Conservation (phyloP, 2,113 vertebrate genomes). For the Pterophyllum scalare region DNA sequence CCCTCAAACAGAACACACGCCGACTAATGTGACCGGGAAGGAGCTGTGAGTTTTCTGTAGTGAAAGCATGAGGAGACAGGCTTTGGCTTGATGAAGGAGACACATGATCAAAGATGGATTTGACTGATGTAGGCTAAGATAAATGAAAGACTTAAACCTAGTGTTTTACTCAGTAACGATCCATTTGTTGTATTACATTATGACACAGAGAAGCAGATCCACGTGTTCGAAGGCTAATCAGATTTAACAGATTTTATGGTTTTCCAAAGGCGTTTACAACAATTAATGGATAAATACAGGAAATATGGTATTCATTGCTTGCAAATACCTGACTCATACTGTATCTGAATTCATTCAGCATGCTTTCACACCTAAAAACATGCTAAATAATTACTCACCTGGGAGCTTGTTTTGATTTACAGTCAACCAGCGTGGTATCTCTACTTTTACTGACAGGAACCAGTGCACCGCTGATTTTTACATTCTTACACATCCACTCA, state of each 20-base stretch:
- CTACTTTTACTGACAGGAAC: neutral
- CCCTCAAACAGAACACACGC: constrained; percentile 80
- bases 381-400: neutral
- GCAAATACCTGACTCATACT: neutral
- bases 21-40: constrained; percentile 42
- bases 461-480: neutral
- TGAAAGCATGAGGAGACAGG: neutral
- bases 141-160: neutral
- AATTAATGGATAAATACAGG: neutral
- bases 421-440: neutral
- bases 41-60: constrained; percentile 7
- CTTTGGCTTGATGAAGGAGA: neutral
- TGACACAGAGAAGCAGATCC: neutral
- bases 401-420: neutral
- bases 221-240: neutral
- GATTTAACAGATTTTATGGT: neutral
- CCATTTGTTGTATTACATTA: neutral
- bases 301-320: neutral
- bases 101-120: neutral
- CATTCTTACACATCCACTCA: constrained; percentile 1
- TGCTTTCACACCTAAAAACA: no score
- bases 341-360: neutral
- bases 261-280: neutral
- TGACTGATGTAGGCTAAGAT: neutral
- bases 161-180: neutral